phyloP scores from a whole-genome alignment of 2,113 vertebrate species.

The Gymnogyps californianus region DNA sequence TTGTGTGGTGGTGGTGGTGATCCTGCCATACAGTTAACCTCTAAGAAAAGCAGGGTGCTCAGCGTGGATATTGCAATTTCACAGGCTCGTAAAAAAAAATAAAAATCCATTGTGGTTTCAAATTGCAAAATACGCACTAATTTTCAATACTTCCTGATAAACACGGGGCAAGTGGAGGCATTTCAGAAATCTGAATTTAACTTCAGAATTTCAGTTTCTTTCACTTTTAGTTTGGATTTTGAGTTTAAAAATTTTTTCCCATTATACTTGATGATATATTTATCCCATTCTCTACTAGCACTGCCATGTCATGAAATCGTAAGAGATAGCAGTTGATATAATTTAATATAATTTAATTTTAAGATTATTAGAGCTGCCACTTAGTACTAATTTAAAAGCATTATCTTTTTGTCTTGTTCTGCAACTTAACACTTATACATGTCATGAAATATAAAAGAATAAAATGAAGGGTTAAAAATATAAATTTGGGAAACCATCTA shows the following conservation, averaged over 20 bases:
- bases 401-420: background rate
- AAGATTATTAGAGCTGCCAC: background rate
- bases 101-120: background rate
- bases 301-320: background rate
- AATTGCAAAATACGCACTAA: background rate
- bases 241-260: background rate
- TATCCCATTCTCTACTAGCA: background rate
- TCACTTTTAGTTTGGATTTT: background rate
- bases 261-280: background rate
- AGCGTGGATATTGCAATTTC: background rate
- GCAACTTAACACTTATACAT: background rate
- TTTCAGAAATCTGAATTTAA: background rate
- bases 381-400: background rate
- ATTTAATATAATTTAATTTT: background rate
- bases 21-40: background rate
- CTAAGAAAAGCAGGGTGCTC: background rate
- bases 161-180: background rate
- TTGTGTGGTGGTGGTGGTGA: background rate
- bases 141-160: background rate
- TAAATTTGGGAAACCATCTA: background rate
- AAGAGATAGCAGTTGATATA: background rate
- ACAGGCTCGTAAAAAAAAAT: background rate
- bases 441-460: background rate
- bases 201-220: background rate
- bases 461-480: conserved; percentile 22